phyloP scores from a whole-genome alignment of 2,113 vertebrate species.

The Sorex araneus region DNA sequence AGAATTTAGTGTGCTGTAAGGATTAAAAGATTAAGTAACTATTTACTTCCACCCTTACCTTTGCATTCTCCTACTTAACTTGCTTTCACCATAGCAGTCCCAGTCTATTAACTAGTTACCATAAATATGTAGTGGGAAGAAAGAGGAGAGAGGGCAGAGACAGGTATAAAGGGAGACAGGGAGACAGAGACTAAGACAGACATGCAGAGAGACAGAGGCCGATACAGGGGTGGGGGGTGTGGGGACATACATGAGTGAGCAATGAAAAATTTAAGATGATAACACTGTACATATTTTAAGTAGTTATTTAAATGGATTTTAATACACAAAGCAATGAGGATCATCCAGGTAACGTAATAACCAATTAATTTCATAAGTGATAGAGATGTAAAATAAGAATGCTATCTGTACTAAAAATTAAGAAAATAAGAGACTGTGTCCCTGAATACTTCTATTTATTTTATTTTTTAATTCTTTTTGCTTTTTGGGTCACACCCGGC shows the following conservation, averaged over 20 bases:
- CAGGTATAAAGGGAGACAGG: too few relatives aligned
- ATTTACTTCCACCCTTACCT: slow-evolving; percentile 59
- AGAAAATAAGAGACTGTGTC: slow-evolving; percentile 14
- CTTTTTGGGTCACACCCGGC: too few relatives aligned
- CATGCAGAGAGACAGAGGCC: too few relatives aligned
- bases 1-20: slow-evolving; percentile 83
- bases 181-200: not conserved
- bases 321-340: not conserved
- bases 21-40: slow-evolving; percentile 77
- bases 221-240: too few relatives aligned
- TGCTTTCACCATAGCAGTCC: not conserved
- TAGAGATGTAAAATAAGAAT: not conserved
- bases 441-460: slow-evolving; percentile 33
- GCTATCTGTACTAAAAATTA: not conserved
- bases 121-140: not conserved
- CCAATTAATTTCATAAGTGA: not conserved
- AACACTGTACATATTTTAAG: not conserved
- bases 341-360: not conserved
- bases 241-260: not conserved
- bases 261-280: slow-evolving; percentile 9
- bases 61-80: not conserved
- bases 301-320: slow-evolving; percentile 15
- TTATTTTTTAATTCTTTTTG: too few relatives aligned
- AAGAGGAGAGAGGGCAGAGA: not conserved
- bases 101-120: not conserved